Conservation (phyloP, 2,888 invertebrate genomes). For the Ophonus ardosiacus region DNA sequence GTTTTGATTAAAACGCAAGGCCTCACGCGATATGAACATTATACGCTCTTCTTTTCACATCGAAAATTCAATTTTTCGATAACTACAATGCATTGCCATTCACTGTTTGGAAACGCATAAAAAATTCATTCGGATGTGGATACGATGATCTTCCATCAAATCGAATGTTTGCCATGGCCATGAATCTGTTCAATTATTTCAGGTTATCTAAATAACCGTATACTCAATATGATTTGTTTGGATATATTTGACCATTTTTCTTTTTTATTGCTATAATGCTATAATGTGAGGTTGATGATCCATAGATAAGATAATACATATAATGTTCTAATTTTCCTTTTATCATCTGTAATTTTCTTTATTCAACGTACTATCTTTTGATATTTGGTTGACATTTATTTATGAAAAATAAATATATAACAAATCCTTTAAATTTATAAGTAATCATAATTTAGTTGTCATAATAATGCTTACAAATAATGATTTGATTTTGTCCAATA, state of each 20-base stretch:
- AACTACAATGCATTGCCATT: not conserved
- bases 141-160: not conserved
- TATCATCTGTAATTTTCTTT: not conserved
- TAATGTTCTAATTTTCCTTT: not conserved
- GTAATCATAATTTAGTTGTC: not conserved
- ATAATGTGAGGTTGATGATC: not conserved
- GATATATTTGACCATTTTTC: not conserved
- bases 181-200: conserved; percentile 22
- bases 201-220: not conserved
- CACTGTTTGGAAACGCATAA: conserved; percentile 8
- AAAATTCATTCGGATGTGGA: conserved; percentile 21
- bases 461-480: not conserved
- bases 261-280: not conserved
- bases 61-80: conserved; percentile 26
- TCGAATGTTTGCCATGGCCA: not conserved
- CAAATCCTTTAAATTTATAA: not conserved
- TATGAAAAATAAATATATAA: not conserved
- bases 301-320: not conserved
- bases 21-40: conserved; percentile 17
- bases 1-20: conserved; percentile 9
- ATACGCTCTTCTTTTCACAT: not conserved
- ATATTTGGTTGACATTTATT: not conserved
- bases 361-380: not conserved
- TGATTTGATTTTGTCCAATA: not conserved
- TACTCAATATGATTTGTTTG: not conserved